Evolutionary conservation across 1,140 invertebrate genomes (phyloP), one percentile per base, ranked within the genome.

Genomic region (Zaprionus taronus): DNA sequence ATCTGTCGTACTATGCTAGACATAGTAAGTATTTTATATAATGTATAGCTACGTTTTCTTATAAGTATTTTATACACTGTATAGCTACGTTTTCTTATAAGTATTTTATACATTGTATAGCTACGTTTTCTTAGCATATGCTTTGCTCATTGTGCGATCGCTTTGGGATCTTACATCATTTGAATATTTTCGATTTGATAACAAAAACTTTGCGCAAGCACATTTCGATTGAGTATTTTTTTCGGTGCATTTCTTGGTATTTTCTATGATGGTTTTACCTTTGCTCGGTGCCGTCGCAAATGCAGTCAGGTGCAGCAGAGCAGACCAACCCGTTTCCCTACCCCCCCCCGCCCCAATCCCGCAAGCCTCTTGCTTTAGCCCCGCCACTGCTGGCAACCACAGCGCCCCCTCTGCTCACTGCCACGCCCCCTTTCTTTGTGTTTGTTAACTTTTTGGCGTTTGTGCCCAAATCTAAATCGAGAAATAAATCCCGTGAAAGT

Each of bases 171-270:
- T 51, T 51, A 51, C 47, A 51, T 51, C 47, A 51, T 51, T 51
- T 22, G 47, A 24, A 24, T 51, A 51, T 51, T 51, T 51, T 51
- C 20, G 22, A 51, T 22, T 51, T 51, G 47, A 20, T 51, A 51
- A 9, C n/a, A 17, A 12, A 22, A 24, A 24, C 12, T 20, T 51
- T 22, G 22, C 47, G 12, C 47, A 51, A 51, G 47, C 47, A n/a
- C 47, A 51, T 51, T 51, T 51, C 47, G 47, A 51, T 51, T 51
- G 47, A 24, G 47, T 51, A 51, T 51, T 51, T 51, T 51, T 51
- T 51, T 24, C n/a, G 5, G 17, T 49, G 44, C 44, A 41, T 47
- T 47, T 47, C 22, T 51, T 11, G 22, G 47, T 24, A 51, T 51
- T 51, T 24, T 51, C 17, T 51, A 51, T 49, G 44, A 49, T 7